Evolutionary conservation across 2,888 invertebrate species (phyloP).

Genomic region (Stenichneumon culpator): DNA sequence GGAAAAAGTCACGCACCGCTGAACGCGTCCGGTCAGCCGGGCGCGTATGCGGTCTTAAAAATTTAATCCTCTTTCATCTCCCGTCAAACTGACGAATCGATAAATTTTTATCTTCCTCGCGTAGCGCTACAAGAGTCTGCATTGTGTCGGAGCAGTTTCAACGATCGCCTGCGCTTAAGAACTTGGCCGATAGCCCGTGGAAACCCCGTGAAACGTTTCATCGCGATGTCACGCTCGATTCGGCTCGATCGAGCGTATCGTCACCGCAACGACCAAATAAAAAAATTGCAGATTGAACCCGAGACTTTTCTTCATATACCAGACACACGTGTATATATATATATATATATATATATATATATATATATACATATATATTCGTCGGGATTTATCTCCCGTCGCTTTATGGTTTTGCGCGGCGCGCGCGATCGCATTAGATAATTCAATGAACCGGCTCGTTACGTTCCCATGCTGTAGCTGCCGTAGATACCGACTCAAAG

Average conservation of each 20-base stretch:
- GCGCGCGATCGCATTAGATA: constrained; percentile 74
- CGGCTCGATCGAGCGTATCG: constrained; percentile 37
- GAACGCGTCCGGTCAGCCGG: too few relatives aligned
- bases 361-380: background rate
- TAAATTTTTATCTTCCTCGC: too few relatives aligned
- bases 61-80: too few relatives aligned
- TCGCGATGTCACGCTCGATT: constrained; percentile 57
- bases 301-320: constrained; percentile 34
- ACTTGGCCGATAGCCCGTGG: background rate
- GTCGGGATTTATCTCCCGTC: constrained; percentile 51
- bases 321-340: constrained; percentile 8
- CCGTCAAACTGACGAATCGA: too few relatives aligned
- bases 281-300: constrained; percentile 21
- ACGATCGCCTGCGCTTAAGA: too few relatives aligned
- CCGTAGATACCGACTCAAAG: background rate
- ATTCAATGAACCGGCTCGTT: constrained; percentile 78
- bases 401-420: constrained; percentile 57
- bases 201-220: constrained; percentile 33
- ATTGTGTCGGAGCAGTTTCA: too few relatives aligned
- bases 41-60: too few relatives aligned
- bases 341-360: constrained; percentile 15
- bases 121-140: too few relatives aligned
- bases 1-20: background rate
- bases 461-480: constrained; percentile 46
- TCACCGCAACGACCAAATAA: constrained; percentile 14